Evolutionary conservation across 2,113 vertebrate species (phyloP).

Genomic region (Martes martes): DNA sequence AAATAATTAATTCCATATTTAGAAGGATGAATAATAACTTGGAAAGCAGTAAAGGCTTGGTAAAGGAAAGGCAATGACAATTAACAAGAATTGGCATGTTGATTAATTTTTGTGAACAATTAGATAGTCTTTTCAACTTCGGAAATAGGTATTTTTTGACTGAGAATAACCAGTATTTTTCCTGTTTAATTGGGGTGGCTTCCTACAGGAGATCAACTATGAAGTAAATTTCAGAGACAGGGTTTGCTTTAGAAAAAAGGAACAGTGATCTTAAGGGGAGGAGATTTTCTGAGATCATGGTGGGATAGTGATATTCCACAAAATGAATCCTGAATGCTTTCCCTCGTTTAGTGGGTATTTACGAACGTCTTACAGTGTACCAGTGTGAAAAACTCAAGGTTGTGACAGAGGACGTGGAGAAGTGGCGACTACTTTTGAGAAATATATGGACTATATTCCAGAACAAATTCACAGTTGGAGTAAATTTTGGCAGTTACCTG

Average conservation of each 20-base stretch:
- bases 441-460: not conserved
- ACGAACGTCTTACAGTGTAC: not conserved
- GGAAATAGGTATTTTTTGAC: not conserved
- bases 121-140: not conserved
- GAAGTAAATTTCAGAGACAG: not conserved
- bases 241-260: not conserved
- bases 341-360: not conserved
- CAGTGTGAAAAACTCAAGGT: not conserved
- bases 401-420: not conserved
- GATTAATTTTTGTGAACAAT: not conserved
- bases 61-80: not conserved
- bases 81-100: not conserved
- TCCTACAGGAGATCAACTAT: not conserved
- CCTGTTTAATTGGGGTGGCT: not conserved
- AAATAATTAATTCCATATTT: not conserved
- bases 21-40: not conserved
- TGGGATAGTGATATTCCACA: not conserved
- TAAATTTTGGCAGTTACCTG: not conserved
- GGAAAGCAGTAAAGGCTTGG: not conserved
- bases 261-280: not conserved
- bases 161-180: not conserved
- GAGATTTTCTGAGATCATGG: not conserved
- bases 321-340: not conserved
- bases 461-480: not conserved
- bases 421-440: not conserved